These are phyloP conservation scores for Lasioglossum marginatum DNA, from an alignment of 2,888 invertebrate species.

Conservation along the genomic window DNA sequence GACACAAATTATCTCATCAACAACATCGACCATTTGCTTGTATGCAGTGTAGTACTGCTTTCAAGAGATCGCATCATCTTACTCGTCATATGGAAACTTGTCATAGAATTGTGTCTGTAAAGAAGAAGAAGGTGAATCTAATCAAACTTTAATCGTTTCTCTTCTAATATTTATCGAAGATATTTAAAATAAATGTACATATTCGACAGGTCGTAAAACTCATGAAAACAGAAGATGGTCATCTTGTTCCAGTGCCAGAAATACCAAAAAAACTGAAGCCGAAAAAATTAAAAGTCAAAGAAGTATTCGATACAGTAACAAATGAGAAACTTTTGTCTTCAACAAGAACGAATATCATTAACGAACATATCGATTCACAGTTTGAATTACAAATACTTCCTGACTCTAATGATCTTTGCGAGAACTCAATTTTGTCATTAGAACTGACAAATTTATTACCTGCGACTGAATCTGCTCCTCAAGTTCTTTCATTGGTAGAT, in stretches of 20 bases:
- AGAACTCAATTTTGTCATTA: constrained; percentile 47
- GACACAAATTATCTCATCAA: constrained; percentile 81
- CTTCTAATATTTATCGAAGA: constrained; percentile 3
- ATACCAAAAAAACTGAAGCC: constrained; percentile 66
- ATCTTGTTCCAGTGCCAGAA: constrained; percentile 76
- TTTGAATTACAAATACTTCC: constrained; percentile 32
- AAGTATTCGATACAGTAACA: constrained; percentile 23
- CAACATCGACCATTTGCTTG: constrained; percentile 81
- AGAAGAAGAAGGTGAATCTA: constrained; percentile 74
- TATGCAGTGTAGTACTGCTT: constrained; percentile 78
- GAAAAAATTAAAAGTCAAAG: constrained; percentile 50
- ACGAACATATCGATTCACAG: constrained; percentile 30
- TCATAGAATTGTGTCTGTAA: constrained; percentile 77
- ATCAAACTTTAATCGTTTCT: neutral
- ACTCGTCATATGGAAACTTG: constrained; percentile 80
- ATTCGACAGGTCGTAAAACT: constrained; percentile 74
- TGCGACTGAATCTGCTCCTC: constrained; percentile 59
- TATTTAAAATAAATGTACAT: neutral
- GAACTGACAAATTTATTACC: constrained; percentile 53
- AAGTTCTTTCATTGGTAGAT: constrained; percentile 76
- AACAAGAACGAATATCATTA: constrained; percentile 24
- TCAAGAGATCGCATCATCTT: constrained; percentile 81
- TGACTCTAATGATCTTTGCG: constrained; percentile 34
- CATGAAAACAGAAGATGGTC: constrained; percentile 77
- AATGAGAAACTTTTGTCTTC: constrained; percentile 28